Evolutionary conservation across 2,113 vertebrate species (phyloP).

Genomic region (Lepus europaeus): DNA sequence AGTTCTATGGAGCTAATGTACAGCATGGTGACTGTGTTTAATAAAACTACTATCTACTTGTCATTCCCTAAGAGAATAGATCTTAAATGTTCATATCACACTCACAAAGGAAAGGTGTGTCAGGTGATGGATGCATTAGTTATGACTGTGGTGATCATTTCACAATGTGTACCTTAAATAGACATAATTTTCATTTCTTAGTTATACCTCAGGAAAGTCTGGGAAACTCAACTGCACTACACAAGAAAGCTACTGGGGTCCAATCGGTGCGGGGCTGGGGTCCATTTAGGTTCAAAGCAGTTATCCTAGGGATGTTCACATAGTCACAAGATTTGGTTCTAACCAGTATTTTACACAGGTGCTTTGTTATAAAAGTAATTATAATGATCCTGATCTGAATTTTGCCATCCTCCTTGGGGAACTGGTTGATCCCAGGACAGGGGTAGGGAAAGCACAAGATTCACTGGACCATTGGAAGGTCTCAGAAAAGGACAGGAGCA

Average conservation of each 20-base stretch:
- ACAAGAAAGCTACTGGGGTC: constrained; percentile 29
- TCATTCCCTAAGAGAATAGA: not conserved
- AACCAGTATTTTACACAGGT: not conserved
- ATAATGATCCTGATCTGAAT: constrained; percentile 5
- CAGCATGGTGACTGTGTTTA: not conserved
- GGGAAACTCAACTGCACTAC: not conserved
- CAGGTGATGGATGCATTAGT: not conserved
- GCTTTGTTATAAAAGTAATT: constrained; percentile 30
- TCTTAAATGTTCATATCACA: not conserved
- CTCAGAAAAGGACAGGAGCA: not conserved
- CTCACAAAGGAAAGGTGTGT: not conserved
- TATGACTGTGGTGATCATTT: not conserved
- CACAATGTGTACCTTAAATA: not conserved
- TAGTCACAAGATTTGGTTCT: not conserved
- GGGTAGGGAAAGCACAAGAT: not conserved
- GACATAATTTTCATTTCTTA: not conserved
- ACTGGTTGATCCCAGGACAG: not conserved
- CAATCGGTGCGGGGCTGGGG: not conserved
- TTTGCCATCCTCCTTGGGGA: constrained; percentile 7
- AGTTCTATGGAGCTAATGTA: not conserved
- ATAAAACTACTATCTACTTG: not conserved
- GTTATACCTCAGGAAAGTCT: not conserved
- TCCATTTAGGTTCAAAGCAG: not conserved
- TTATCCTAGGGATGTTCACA: not conserved
- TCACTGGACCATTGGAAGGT: not conserved